These are phyloP conservation scores for Scolopax rusticola DNA, from an alignment of 2,797 vertebrate species.

Conservation along the genomic window DNA sequence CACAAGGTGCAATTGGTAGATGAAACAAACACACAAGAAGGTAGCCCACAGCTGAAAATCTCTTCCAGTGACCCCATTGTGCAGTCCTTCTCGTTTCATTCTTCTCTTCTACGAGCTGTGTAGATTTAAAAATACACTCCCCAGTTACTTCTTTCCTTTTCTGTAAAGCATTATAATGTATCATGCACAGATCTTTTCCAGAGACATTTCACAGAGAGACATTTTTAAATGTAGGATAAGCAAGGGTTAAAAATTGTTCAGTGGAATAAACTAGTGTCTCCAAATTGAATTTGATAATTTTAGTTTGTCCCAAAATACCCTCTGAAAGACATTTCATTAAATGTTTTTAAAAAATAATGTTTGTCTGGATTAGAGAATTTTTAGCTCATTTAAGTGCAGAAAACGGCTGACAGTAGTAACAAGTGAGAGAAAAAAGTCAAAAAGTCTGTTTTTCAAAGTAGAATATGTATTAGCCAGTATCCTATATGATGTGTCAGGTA, in stretches of 20 bases:
- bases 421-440: background rate
- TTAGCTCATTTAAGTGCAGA: background rate
- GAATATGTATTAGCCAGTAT: background rate
- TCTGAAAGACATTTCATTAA: background rate
- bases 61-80: background rate
- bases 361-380: background rate
- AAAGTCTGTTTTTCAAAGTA: background rate
- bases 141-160: conserved; percentile 2
- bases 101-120: background rate
- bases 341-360: background rate
- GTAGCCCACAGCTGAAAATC: background rate
- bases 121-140: background rate
- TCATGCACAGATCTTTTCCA: background rate
- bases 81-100: background rate
- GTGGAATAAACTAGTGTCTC: background rate
- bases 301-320: background rate
- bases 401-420: background rate
- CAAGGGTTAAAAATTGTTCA: background rate
- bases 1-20: background rate
- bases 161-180: background rate
- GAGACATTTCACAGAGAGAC: background rate
- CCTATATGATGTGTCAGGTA: background rate
- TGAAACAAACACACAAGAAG: background rate
- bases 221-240: background rate
- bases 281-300: background rate